These are phyloP conservation scores for Siphamia tubifer DNA, from an alignment of 2,113 vertebrate species.

Conservation along the genomic window DNA sequence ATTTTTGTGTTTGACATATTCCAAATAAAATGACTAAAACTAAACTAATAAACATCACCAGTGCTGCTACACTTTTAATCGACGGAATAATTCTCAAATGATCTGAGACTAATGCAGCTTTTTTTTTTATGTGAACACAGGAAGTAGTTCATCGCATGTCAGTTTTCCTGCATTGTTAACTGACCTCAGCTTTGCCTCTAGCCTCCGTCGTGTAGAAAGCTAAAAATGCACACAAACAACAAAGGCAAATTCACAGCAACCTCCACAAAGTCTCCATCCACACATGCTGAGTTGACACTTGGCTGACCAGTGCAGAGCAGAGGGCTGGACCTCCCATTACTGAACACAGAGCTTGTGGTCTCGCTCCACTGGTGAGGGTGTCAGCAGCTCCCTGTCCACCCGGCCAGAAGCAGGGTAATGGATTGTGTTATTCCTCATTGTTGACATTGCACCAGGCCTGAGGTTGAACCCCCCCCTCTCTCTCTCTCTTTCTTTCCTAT, in stretches of 20 bases:
- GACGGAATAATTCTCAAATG: no score
- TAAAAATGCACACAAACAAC: conserved; percentile 6
- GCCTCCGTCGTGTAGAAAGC: conserved; percentile 10
- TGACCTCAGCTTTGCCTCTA: conserved; percentile 16
- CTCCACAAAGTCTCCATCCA: conserved; percentile 9
- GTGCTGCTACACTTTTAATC: no score
- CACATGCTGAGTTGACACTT: conserved; percentile 56
- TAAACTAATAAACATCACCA: no score
- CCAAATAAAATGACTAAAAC: no score
- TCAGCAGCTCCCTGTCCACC: conserved; percentile 55
- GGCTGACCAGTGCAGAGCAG: conserved; percentile 54
- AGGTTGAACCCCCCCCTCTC: conserved; percentile 25
- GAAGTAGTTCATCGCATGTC: neutral
- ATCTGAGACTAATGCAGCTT: neutral
- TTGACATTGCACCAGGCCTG: conserved; percentile 56
- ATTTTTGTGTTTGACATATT: no score
- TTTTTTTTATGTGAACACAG: neutral
- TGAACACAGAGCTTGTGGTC: conserved; percentile 56
- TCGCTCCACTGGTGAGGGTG: conserved; percentile 54
- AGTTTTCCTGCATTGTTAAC: neutral
- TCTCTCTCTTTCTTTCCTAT: neutral
- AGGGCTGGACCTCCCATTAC: conserved; percentile 66
- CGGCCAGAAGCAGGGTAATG: conserved; percentile 64
- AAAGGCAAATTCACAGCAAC: neutral
- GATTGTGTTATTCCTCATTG: conserved; percentile 71